Evolutionary conservation across 2,888 invertebrate species (phyloP).

Genomic region (Salticus scenicus): DNA sequence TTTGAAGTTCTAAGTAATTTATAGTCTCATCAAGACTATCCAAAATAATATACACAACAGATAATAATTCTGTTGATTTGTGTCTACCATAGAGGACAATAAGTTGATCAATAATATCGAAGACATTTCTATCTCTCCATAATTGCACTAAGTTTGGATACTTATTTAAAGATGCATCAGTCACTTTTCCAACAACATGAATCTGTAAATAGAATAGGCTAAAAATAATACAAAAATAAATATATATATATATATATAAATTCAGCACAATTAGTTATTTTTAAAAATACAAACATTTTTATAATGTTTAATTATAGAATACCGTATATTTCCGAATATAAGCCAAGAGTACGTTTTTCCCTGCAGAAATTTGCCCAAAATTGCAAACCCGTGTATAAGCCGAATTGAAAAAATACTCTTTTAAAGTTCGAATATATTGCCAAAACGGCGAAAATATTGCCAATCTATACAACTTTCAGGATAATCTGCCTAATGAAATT

Average conservation of each 20-base stretch:
- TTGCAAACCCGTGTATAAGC: no score
- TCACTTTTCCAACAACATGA: slow-evolving; percentile 33
- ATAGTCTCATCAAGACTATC: slow-evolving; percentile 26
- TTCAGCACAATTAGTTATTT: neutral
- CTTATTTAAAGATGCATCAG: slow-evolving; percentile 28
- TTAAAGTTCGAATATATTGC: no score
- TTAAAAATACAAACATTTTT: no score
- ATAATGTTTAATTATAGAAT: no score
- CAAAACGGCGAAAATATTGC: no score
- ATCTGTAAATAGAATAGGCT: slow-evolving; percentile 24
- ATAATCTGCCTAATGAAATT: no score
- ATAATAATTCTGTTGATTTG: slow-evolving; percentile 23
- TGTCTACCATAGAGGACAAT: slow-evolving; percentile 13
- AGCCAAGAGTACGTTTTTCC: no score
- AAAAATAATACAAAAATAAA: neutral
- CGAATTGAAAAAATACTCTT: no score
- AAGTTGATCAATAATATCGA: slow-evolving; percentile 32
- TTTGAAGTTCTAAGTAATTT: slow-evolving; percentile 50
- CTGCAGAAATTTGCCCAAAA: no score
- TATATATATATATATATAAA: neutral
- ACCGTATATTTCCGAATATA: no score
- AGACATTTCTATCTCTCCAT: slow-evolving; percentile 16
- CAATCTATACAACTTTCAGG: no score
- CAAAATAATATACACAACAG: slow-evolving; percentile 32
- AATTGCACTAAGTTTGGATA: slow-evolving; percentile 41